These are phyloP conservation scores for Drosophila lowei DNA, from an alignment of 1,140 invertebrate genomes.

Conservation along the genomic window DNA sequence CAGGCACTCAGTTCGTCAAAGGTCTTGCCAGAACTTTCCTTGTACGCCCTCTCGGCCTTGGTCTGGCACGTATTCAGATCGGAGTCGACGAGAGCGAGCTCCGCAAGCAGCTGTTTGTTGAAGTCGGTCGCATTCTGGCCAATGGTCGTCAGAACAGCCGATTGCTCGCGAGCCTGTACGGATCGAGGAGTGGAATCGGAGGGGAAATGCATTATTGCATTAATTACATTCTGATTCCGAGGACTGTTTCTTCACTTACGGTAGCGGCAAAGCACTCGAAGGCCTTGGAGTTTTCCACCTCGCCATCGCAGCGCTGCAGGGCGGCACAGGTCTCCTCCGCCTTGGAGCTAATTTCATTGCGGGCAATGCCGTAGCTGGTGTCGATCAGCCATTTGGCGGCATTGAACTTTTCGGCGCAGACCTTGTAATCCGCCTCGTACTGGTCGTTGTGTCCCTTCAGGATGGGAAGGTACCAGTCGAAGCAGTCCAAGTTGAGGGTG, in stretches of 20 bases:
- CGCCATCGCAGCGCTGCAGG: not conserved
- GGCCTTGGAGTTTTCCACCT: not conserved
- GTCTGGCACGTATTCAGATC: not conserved
- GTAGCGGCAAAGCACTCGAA: not conserved
- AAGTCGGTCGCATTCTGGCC: not conserved
- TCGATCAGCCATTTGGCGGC: not conserved
- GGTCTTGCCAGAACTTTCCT: not conserved
- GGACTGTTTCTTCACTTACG: not conserved
- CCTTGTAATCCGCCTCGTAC: not conserved
- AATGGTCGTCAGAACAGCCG: not conserved
- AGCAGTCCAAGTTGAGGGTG: conserved; percentile 16
- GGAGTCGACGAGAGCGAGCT: not conserved
- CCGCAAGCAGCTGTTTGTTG: not conserved
- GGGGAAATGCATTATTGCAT: too few relatives aligned
- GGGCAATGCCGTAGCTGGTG: not conserved
- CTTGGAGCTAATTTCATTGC: not conserved
- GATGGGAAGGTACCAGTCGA: conserved; percentile 21
- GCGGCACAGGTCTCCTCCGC: not conserved
- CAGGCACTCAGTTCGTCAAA: not conserved
- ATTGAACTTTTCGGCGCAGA: not conserved
- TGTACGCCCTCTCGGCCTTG: not conserved
- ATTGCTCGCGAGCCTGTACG: not conserved
- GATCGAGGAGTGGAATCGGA: not conserved
- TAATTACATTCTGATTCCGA: too few relatives aligned
- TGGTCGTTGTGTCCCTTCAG: conserved; percentile 22